Conservation (phyloP, 2,113 vertebrate genomes). For the Dasyurus viverrinus region DNA sequence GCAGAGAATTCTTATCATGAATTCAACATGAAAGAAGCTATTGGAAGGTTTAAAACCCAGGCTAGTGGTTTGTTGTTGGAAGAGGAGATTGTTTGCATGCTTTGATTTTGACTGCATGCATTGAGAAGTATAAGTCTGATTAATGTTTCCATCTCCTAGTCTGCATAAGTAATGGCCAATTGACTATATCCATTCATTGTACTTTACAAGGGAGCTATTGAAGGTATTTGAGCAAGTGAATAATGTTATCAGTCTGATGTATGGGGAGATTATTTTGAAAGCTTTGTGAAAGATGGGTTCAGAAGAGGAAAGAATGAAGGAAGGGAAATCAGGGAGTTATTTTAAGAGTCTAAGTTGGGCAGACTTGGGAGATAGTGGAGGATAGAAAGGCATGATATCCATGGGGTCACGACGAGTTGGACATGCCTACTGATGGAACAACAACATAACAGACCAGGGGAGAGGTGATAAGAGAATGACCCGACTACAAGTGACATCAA, state of each 20-base stretch:
- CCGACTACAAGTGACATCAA: neutral
- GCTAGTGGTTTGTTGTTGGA: neutral
- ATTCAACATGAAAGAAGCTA: neutral
- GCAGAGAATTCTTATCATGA: neutral
- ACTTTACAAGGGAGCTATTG: neutral
- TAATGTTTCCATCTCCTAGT: neutral
- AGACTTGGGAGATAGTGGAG: neutral
- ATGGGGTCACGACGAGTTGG: neutral
- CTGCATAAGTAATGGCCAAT: neutral
- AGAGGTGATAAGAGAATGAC: neutral
- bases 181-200: neutral
- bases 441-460: neutral
- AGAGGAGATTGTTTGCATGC: neutral
- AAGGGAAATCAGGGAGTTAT: neutral
- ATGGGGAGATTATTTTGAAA: neutral
- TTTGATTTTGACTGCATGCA: neutral
- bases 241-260: neutral
- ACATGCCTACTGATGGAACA: neutral
- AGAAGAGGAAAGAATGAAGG: neutral
- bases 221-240: neutral
- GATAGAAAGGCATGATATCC: neutral
- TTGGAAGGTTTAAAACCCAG: neutral
- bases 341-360: neutral
- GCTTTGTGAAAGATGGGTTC: neutral
- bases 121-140: neutral